Conservation (phyloP, 2,113 vertebrate genomes). For the Lampris megalopsis region DNA sequence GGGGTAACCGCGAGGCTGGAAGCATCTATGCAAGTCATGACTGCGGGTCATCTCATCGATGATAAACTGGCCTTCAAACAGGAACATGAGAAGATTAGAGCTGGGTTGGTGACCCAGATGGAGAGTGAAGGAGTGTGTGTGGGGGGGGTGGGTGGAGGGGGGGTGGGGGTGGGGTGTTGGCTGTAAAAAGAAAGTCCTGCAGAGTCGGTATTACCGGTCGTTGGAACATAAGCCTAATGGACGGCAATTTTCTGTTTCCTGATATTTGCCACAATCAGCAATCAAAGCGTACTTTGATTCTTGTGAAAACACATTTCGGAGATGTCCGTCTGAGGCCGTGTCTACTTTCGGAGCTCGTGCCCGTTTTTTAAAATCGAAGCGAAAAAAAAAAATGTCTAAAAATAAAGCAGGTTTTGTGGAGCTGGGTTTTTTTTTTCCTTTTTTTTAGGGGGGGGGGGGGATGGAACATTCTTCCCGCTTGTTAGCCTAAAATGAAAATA, state of each 20-base stretch:
- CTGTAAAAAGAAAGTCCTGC: constrained; percentile 7
- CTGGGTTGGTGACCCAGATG: background rate
- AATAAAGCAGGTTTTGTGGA: constrained; percentile 16
- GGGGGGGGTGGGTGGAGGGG: background rate
- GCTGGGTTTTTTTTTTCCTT: background rate
- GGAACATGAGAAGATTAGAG: no score
- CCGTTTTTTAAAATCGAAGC: constrained; percentile 41
- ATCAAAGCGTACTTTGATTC: constrained; percentile 59
- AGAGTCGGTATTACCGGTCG: constrained; percentile 60
- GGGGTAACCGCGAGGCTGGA: no score
- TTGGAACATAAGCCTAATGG: constrained; percentile 59
- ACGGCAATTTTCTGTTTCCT: constrained; percentile 78
- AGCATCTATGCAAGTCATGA: background rate
- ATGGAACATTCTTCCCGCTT: constrained; percentile 35
- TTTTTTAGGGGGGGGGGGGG: constrained; percentile 13
- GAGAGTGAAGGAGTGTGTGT: background rate
- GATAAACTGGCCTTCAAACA: background rate
- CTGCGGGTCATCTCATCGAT: background rate
- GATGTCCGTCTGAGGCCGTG: constrained; percentile 29
- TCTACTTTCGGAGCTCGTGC: constrained; percentile 22
- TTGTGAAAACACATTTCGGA: constrained; percentile 65
- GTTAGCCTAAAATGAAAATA: constrained; percentile 62
- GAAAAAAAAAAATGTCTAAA: constrained; percentile 2
- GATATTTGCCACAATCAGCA: constrained; percentile 77
- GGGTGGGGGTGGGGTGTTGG: background rate